Evolutionary conservation across 2,888 invertebrate genomes (phyloP), one percentile per base, ranked within the genome.

Genomic region (Eremobia ochroleuca): DNA sequence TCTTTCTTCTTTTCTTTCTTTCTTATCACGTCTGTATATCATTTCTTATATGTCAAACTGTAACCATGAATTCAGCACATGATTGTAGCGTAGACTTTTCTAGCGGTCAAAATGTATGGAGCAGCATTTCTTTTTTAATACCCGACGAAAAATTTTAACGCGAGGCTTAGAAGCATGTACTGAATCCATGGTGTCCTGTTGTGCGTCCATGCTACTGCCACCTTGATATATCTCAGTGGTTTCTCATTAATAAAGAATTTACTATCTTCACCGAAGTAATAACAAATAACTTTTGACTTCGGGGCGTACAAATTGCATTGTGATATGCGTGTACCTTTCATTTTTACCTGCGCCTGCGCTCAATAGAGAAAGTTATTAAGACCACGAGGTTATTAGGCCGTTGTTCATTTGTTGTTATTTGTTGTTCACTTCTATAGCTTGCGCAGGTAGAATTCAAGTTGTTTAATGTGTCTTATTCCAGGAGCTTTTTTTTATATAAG

Each of bases 321-420:
- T 61, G 55, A 62, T 81, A 62, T 52, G 68, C 68, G 55, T 71
- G 34, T 69, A 73, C 67, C 75, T 76, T 79, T 86, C 71, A 79
- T 76, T 79, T 76, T 72, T 70, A 76, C 43, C 52, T 71, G 73
- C 68, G 79, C 15, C 34, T 67, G 70, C 64, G 74, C 34, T 62
- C 68, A 72, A 73, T 75, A 79, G 74, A 86, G 84, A 84, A 84
- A 86, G 87, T 76, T 85, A 67, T 70, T 70, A 37, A 75, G 59
- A 52, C 28, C 67, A 69, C 18, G 67, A 84, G 87, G 84, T 85
- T 79, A 73, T 79, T 76, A 34, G 84, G 80, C 49, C 84, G 65
- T 61, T 77, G 71, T 85, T 73, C 31, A 28, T 73, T 85, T 83
- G 31, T 77, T 75, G 37, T 71, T 71, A 31, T 67, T 73, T 64